Evolutionary conservation across 1,140 invertebrate species (phyloP), one percentile per base, ranked within the genome.

Genomic region (Calosoma granatense): DNA sequence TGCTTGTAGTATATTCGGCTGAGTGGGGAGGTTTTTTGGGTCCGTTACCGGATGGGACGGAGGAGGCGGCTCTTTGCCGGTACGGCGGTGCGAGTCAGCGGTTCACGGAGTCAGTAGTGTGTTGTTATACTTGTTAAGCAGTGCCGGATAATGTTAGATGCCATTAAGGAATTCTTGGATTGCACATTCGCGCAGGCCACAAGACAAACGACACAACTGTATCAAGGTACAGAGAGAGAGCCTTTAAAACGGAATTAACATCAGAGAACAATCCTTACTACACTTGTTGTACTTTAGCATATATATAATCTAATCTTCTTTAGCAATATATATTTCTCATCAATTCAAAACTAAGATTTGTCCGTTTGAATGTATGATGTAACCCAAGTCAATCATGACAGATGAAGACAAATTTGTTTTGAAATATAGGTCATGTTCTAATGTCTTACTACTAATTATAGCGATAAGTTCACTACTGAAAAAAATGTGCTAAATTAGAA

Each of bases 61-160:
- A n/a, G 41, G 41, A 12, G 3, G 41, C 41, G 41, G 9, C 17
- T 47, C 41, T 6, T 11, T 17, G 41, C 15, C 41, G 6, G 6
- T 47, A 9, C 15, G 26, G n/a, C 41, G 15, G 4, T 47, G 9
- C 9, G 17, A 17, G 9, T 9, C 15, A 36, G n/a, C 41, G 41
- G 41, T 47, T 17, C 41, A 6, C 9, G 9, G 17, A 9, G 41
- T 36, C 6, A 17, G 4, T 47, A 47, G 41, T 47, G 15, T n/a
- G 17, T 6, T 47, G 41, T 47, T 17, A 3, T 4, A 17, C 41
- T 11, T 47, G 6, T 9, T 17, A 11, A 9, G 3, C 41, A 47
- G 6, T 47, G 15, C 17, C 9, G 57, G 63, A 66, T 62, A 60
- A 66, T 66, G 65, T 66, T 66, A 65, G 63, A 66, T 63, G 59